phyloP scores from a whole-genome alignment of 1,140 invertebrate genomes.

The Proales similis region DNA sequence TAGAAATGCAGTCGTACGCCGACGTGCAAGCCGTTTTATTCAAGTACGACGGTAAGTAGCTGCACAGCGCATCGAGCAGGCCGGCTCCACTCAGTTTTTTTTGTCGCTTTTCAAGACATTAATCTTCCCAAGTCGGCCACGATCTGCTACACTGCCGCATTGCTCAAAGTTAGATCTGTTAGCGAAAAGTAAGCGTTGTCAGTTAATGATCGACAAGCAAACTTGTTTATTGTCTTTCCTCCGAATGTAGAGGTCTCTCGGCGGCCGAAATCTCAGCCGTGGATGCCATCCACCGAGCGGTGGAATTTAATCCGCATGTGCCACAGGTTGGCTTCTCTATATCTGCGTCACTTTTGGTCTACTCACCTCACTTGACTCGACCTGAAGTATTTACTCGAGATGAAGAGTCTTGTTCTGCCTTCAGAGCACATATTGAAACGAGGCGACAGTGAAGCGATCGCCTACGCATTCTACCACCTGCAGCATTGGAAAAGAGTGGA shows the following conservation, averaged over 20 bases:
- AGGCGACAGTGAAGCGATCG: conserved; percentile 93
- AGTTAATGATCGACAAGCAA: no score
- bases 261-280: conserved; percentile 85
- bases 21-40: conserved; percentile 91
- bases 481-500: conserved; percentile 92
- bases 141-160: conserved; percentile 91
- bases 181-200: no score
- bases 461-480: conserved; percentile 92
- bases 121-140: conserved; percentile 87
- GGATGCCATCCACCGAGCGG: conserved; percentile 89
- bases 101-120: conserved; percentile 62
- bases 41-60: conserved; percentile 77
- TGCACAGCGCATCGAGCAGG: neutral
- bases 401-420: conserved; percentile 86
- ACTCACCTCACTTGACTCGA: neutral
- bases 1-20: conserved; percentile 92
- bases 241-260: conserved; percentile 75
- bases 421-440: conserved; percentile 92
- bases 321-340: conserved; percentile 78
- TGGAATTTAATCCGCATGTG: conserved; percentile 97
- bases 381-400: conserved; percentile 88
- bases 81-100: neutral
- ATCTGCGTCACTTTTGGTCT: conserved; percentile 6
- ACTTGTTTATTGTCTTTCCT: no score
- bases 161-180: conserved; percentile 82